Evolutionary conservation across 2,113 vertebrate genomes (phyloP), one percentile per base, ranked within the genome.

Genomic region (Columba livia): DNA sequence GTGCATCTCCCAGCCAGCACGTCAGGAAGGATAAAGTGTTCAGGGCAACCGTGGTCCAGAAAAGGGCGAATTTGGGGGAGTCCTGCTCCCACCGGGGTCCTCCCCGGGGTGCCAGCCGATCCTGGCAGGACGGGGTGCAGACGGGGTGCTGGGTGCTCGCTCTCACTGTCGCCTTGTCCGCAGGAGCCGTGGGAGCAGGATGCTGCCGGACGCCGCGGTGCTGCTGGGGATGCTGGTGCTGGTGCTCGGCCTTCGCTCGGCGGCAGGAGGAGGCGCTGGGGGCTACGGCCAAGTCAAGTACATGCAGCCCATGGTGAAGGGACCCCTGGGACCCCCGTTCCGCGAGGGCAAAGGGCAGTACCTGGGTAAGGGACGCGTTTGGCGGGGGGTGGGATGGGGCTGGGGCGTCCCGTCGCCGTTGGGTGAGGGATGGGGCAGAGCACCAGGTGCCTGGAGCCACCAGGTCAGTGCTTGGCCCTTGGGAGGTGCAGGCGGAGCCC

Each of bases 311-410:
- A 99, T 99, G 99, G 98, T 99, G 97, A 99, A 99, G 96, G 99
- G 99, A 51, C 99, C 99, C 5, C 98, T 99, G 57, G 99, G 99
- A 74, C 99, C 99, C 17, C 99, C 99, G 2, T 99, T 99, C 98
- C 98, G 99, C 29, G 99, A 99, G 97, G 99, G 99, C 97, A 99
- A 99, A 94, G 99, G 99, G 72, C 99, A 99, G 97, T 99, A 99
- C 88, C 96, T 99, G 85, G 99, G 99, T 99, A 97, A 99, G 99
- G 48, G 31, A 18, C 1, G 25, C 4, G 2, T 29, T 48, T 18
- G 2, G 51, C 1, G 0, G 7, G 61, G 8, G 18, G 8, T 5
- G 24, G 74, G 36, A 44, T 0, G 2, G 67, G 65, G 34, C 47
- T 2, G 0, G 1, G 31, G 62, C 47, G 23, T 36, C 71, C 79